Evolutionary conservation across 2,888 invertebrate genomes (phyloP), one percentile per base, ranked within the genome.

Genomic region (Aphidoletes aphidimyza): DNA sequence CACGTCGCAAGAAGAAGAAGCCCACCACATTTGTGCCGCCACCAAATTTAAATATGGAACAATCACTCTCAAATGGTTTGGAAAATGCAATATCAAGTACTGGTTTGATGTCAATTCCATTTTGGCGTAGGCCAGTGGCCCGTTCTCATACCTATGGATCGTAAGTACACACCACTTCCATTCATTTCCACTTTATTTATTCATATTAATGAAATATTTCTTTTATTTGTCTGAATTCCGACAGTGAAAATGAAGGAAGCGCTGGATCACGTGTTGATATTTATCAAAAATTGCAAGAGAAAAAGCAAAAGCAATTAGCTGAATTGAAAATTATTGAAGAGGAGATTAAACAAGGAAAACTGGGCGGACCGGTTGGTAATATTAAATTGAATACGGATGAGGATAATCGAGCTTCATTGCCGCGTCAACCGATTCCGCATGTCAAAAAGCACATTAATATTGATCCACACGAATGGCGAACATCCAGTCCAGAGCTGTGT

Each of bases 1-100:
- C 93, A 30, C 94, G 93, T 86, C 92, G 96, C 36, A 96, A 96
- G 89, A 96, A 96, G 90, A 97, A 97, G 89, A 96, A 96, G 89
- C 96, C 96, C n/a, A 96, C 96, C 0, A 93, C 94, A 0, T 96
- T 96, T 89, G 94, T 96, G 3, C 96, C 96, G 0, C 96, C 96
- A 0, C 93, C 94, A 0, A 90, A 90, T 59, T 87, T 47, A 6
- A 34, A 26, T 17, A 83, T 83, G 26, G 30, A 30, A 11, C 39
- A 39, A 26, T 30, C 42, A 26, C 42, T 30, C 45, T 14, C 89
- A 87, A 34, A 84, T 69, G 69, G 45, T 22, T 17, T 36, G 14
- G 30, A 37, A 36, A 36, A 78, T 84, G 22, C 59, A 54, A 26
- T 49, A 22, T 8, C 26, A 69, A 39, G 69, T n/a, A 30, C 37